A percentile compares a stretch with the other conserved stretches of the same genome.
Conservation (phyloP, 2,113 vertebrate genomes). For the Fregata magnificens region DNA sequence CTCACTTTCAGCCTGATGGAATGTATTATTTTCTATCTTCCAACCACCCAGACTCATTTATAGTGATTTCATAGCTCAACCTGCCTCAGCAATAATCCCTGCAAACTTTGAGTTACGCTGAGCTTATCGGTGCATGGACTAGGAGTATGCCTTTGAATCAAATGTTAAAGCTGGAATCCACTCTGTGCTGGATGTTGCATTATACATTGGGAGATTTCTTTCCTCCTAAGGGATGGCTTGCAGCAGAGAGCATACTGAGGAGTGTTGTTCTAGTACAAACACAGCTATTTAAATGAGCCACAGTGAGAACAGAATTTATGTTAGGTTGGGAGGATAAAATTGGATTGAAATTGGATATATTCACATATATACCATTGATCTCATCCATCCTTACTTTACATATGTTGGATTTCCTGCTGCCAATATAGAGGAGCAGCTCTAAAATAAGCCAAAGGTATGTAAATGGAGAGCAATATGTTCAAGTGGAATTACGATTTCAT, state of each 20-base stretch:
- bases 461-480: conserved; percentile 60
- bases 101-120: background rate
- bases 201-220: background rate
- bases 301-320: conserved; percentile 32
- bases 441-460: conserved; percentile 41
- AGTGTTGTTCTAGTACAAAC: conserved; percentile 45
- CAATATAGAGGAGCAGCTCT: conserved; percentile 31
- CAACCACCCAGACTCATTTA: background rate
- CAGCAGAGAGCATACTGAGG: background rate
- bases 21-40: background rate
- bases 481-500: conserved; percentile 26
- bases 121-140: background rate
- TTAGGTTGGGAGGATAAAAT: conserved; percentile 49
- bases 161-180: background rate
- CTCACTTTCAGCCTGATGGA: background rate
- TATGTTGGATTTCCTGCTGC: conserved; percentile 32
- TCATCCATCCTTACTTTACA: conserved; percentile 28
- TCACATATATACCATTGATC: conserved; percentile 29
- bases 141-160: background rate
- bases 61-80: background rate
- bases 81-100: background rate
- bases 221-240: background rate
- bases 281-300: conserved; percentile 42
- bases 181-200: background rate
- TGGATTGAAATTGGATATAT: conserved; percentile 50